These are phyloP conservation scores for Parambassis ranga DNA, from an alignment of 2,797 vertebrate genomes.

Conservation along the genomic window DNA sequence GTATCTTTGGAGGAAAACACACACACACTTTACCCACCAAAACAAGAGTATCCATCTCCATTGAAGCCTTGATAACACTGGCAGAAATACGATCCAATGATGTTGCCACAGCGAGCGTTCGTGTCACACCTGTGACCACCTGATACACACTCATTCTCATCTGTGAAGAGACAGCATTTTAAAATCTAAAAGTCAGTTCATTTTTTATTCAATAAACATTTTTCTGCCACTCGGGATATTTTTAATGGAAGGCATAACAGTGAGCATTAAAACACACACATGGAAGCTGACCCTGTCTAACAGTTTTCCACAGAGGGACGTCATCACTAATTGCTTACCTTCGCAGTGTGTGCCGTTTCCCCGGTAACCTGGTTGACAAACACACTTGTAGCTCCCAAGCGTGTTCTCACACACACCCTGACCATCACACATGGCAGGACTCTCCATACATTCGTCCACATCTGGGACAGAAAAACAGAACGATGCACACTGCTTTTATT, in stretches of 20 bases:
- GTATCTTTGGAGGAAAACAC: not conserved
- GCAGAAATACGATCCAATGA: slow-evolving; percentile 86
- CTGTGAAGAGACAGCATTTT: slow-evolving; percentile 48
- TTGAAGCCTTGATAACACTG: slow-evolving; percentile 85
- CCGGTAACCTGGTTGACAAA: slow-evolving; percentile 80
- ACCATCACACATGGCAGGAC: slow-evolving; percentile 70
- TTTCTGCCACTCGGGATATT: not conserved
- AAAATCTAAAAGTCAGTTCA: not conserved
- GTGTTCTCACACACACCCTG: slow-evolving; percentile 81
- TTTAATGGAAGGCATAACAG: slow-evolving; percentile 44
- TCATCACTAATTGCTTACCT: slow-evolving; percentile 71
- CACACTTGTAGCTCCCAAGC: slow-evolving; percentile 81
- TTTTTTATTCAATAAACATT: slow-evolving; percentile 16
- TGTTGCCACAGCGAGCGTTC: slow-evolving; percentile 83
- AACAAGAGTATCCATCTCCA: slow-evolving; percentile 82
- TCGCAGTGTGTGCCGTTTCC: slow-evolving; percentile 86
- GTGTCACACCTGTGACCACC: slow-evolving; percentile 77
- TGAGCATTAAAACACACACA: slow-evolving; percentile 43
- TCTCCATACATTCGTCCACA: slow-evolving; percentile 79
- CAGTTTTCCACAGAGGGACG: slow-evolving; percentile 41
- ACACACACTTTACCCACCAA: slow-evolving; percentile 66
- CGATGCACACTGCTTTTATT: not conserved
- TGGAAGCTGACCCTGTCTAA: slow-evolving; percentile 25
- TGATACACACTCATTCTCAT: slow-evolving; percentile 82
- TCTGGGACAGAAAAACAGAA: slow-evolving; percentile 62